Evolutionary conservation across 2,888 invertebrate genomes (phyloP).

Genomic region (Sarcophaga carnaria): DNA sequence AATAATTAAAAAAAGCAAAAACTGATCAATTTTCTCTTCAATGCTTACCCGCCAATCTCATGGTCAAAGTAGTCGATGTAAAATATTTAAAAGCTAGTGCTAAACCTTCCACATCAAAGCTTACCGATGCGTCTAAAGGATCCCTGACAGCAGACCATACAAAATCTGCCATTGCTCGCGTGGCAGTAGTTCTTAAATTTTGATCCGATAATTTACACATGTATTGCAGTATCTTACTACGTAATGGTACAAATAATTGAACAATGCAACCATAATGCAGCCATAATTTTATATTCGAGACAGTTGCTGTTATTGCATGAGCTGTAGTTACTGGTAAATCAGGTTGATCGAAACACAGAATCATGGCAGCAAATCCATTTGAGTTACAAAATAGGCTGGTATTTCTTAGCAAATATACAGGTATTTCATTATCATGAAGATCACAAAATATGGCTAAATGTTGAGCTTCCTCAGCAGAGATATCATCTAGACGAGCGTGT

Average conservation of each 20-base stretch:
- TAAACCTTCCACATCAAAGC: conserved; percentile 96
- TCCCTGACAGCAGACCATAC: conserved; percentile 98
- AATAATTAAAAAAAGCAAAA: no score
- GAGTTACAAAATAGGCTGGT: conserved; percentile 96
- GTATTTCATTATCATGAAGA: conserved; percentile 96
- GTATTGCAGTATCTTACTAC: conserved; percentile 93
- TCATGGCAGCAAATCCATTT: conserved; percentile 94
- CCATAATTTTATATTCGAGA: conserved; percentile 96
- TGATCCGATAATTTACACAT: conserved; percentile 97
- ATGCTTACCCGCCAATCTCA: conserved; percentile 90
- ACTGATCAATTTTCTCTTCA: no score
- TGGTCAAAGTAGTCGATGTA: conserved; percentile 95
- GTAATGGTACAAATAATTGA: conserved; percentile 92
- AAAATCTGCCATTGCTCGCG: conserved; percentile 96
- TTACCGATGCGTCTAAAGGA: conserved; percentile 91
- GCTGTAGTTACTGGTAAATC: conserved; percentile 93
- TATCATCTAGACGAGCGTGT: conserved; percentile 90
- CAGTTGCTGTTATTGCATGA: conserved; percentile 94
- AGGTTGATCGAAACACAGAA: conserved; percentile 91
- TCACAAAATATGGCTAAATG: conserved; percentile 87
- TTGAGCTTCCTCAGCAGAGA: conserved; percentile 90
- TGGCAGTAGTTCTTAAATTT: conserved; percentile 93
- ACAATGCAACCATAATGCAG: conserved; percentile 95
- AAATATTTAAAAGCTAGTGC: conserved; percentile 98
- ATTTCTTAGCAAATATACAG: conserved; percentile 93